Evolutionary conservation across 92 coral and sea anemone species (phyloP).

Genomic region (Phenganax subtilis): DNA sequence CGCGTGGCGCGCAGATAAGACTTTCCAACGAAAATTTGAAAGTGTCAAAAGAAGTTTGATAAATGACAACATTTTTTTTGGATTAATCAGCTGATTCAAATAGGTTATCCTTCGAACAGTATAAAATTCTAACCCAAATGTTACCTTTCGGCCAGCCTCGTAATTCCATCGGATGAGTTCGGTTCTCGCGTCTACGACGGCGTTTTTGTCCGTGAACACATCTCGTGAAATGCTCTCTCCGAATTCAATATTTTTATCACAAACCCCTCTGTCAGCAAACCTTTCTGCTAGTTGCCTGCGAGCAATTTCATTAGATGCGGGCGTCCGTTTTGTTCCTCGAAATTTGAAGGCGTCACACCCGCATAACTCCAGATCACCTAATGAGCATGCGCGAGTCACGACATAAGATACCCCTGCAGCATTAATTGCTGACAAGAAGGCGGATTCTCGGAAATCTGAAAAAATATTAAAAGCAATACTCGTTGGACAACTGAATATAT

Average conservation of each 20-base stretch:
- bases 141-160: constrained; percentile 84
- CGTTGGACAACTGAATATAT: neutral
- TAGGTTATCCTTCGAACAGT: no score
- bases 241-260: constrained; percentile 53
- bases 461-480: neutral
- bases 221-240: constrained; percentile 67
- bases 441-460: constrained; percentile 94
- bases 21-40: no score
- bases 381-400: constrained; percentile 76
- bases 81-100: no score
- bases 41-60: no score
- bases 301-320: constrained; percentile 26
- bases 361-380: constrained; percentile 70
- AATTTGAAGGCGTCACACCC: constrained; percentile 52
- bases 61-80: no score
- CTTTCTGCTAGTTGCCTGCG: constrained; percentile 27
- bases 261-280: constrained; percentile 72
- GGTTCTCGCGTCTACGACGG: constrained; percentile 65
- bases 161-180: constrained; percentile 71
- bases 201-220: constrained; percentile 56
- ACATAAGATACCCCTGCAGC: constrained; percentile 85
- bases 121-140: neutral
- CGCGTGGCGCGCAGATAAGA: no score
- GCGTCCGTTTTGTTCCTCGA: constrained; percentile 20
- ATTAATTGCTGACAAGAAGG: constrained; percentile 86